These are phyloP conservation scores for Scelioninae gen. 2 DNA, from an alignment of 2,888 invertebrate species.

Conservation along the genomic window DNA sequence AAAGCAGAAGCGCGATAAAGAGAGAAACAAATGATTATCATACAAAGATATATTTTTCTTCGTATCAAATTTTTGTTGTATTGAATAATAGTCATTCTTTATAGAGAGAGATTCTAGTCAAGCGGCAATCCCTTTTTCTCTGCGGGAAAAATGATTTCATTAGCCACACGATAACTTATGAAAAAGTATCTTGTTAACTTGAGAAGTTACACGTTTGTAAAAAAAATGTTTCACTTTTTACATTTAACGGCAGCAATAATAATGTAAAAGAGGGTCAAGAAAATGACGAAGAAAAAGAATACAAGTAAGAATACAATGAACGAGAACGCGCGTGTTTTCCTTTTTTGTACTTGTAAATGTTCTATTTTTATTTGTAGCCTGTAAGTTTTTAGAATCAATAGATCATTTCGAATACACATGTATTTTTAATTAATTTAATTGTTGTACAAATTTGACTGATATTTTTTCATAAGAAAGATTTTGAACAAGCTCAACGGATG, in stretches of 20 bases:
- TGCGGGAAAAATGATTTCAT: slow-evolving; percentile 43
- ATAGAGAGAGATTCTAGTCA: slow-evolving; percentile 59
- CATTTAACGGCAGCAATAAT: slow-evolving; percentile 50
- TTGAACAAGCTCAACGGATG: slow-evolving; percentile 54
- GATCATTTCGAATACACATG: slow-evolving; percentile 51
- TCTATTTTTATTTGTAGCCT: slow-evolving; percentile 51
- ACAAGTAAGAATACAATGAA: slow-evolving; percentile 19
- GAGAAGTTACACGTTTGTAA: slow-evolving; percentile 38
- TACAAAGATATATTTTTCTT: slow-evolving; percentile 58
- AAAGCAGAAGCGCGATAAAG: slow-evolving; percentile 16
- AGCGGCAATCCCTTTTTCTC: slow-evolving; percentile 58
- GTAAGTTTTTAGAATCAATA: slow-evolving; percentile 46
- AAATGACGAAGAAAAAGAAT: neutral
- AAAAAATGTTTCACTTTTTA: slow-evolving; percentile 51
- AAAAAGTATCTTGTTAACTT: slow-evolving; percentile 51
- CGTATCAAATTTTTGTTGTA: slow-evolving; percentile 48
- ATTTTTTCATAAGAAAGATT: slow-evolving; percentile 55
- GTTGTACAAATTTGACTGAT: slow-evolving; percentile 58
- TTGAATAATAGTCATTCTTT: slow-evolving; percentile 51
- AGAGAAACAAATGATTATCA: slow-evolving; percentile 50
- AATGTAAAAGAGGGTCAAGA: slow-evolving; percentile 24
- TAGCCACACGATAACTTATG: slow-evolving; percentile 46
- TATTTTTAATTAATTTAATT: slow-evolving; percentile 55
- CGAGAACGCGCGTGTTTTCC: slow-evolving; percentile 46
- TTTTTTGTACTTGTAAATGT: slow-evolving; percentile 55